phyloP scores from a whole-genome alignment of 1,140 invertebrate genomes.

The Cecropterus lyciades region DNA sequence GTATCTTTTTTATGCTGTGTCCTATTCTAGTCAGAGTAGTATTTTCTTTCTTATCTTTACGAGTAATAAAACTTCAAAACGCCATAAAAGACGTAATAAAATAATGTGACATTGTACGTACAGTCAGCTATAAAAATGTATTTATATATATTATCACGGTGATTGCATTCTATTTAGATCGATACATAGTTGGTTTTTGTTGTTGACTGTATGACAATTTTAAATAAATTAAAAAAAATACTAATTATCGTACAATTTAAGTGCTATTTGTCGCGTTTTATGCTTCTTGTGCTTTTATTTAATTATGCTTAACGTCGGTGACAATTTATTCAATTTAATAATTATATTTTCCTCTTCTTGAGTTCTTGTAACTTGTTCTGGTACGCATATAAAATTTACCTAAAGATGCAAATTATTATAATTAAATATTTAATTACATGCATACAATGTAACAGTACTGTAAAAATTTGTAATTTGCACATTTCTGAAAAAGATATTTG shows the following conservation, averaged over 20 bases:
- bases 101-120: conserved; percentile 4
- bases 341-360: too few species aligned
- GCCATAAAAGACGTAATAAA: conserved; percentile 22
- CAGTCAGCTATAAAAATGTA: conserved; percentile 9
- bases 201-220: neutral
- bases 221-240: neutral
- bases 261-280: conserved; percentile 52
- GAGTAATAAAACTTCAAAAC: conserved; percentile 27
- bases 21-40: conserved; percentile 39
- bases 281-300: conserved; percentile 74
- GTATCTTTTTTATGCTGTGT: conserved; percentile 39
- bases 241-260: conserved; percentile 13
- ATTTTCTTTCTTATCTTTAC: conserved; percentile 40
- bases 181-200: too few species aligned
- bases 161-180: conserved; percentile 9
- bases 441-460: too few species aligned
- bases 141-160: conserved; percentile 15
- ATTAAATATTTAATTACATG: too few species aligned
- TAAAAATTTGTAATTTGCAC: neutral
- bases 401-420: too few species aligned
- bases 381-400: too few species aligned
- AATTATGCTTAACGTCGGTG: conserved; percentile 57
- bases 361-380: neutral
- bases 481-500: neutral
- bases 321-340: conserved; percentile 32